Evolutionary conservation across 2,113 vertebrate species (phyloP), one percentile per base, ranked within the genome.

Genomic region (Platanista minor): DNA sequence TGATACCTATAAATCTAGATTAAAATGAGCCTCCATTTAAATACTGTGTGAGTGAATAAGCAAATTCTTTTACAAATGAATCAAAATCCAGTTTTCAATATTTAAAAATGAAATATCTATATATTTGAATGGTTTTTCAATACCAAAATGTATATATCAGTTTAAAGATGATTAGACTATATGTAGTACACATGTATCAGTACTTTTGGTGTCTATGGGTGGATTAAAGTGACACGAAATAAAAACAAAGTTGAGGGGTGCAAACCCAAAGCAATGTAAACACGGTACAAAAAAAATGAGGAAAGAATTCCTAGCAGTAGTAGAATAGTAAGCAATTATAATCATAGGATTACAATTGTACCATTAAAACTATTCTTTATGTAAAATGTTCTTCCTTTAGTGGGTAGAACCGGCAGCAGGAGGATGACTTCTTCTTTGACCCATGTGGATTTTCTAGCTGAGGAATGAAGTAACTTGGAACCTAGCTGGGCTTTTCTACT

Each of bases 381-480:
- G 78, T 94, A 62, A 96, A 97, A 80, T 20, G 31, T 25, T 78
- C 67, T 94, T 84, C 82, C 96, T 59, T 86, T 97, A 82, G 33
- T 92, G 95, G 93, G 10, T 95, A 93, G 91, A 92, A 93, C 46
- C 91, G 93, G 97, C 96, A 96, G 96, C 81, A 97, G 96, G 96
- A 98, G 98, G 97, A 94, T 71, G 93, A 95, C 96, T 80, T 95
- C 96, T 95, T 94, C 84, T 97, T 97, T 98, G 98, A 98, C 96
- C 97, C 85, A 3, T 97, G 95, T 85, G 97, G 54, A 1, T 97
- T 98, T 97, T 98, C 90, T 97, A 94, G 91, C 97, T 97, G 98
- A 98, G 96, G 93, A 98, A 98, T 98, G 98, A 98, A 96, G 89
- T 43, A 90, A 96, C 89, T 98, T 98, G 98, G 98, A 98, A 97